Evolutionary conservation across 2,888 invertebrate species (phyloP), one percentile per base, ranked within the genome.

Genomic region (Drosophila aldrichi): DNA sequence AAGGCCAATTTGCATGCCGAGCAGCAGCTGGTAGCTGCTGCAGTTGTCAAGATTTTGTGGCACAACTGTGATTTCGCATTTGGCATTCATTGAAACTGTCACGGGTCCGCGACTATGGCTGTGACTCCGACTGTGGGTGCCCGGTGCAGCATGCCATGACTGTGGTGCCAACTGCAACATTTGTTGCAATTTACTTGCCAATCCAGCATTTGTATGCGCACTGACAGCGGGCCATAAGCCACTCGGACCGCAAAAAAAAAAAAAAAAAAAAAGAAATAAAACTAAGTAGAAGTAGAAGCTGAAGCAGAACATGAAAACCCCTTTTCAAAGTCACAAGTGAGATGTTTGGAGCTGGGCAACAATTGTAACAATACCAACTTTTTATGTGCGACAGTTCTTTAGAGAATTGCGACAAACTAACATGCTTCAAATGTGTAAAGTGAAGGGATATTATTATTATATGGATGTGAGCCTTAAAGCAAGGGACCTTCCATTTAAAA

Each of bases 21-120:
- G 63, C 48, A 57, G 52, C 46, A n/a, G 25, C n/a, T 55, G 32
- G 51, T 43, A 5, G 18, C 48, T 7, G 22, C 43, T 58, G 70
- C 40, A 55, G 63, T 56, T 64, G 60, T 57, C 65, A 74, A 74
- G 74, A 74, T 70, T 74, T 67, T 70, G 64, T 61, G 70, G 63
- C 67, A 16, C 54, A 59, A 43, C 78, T 61, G 59, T 77, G 74
- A 77, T 77, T 77, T 74, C 56, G 65, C 76, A 81, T 74, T 76
- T 74, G 55, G 56, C 74, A 83, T 83, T 83, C 81, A 74, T 75
- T 83, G 79, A 87, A 82, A 86, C 70, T 77, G 87, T 71, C 77
- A 74, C 59, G 70, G 57, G 77, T 52, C 46, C 54, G 60, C 59
- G 44, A 8, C 40, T 40, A 3, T 40, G n/a, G 7, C 38, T 38